Percentiles rank a stretch among this genome's conserved stretches.
Evolutionary conservation across 2,888 invertebrate species (phyloP).

Genomic region (Ethmia dodecea): DNA sequence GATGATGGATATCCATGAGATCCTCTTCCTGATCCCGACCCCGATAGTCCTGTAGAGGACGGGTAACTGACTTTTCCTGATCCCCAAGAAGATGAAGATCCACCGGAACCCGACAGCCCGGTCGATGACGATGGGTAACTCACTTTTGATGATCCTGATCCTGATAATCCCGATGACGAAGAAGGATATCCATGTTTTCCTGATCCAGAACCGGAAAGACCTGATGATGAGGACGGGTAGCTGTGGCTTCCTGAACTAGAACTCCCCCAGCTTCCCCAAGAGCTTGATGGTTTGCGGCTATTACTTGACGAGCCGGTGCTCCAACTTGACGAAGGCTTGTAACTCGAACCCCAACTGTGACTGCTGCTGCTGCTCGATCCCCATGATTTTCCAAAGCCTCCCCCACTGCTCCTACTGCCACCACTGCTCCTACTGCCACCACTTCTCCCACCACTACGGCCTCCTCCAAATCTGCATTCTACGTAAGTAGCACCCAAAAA

Average conservation of each 20-base stretch:
- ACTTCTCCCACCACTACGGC: constrained; percentile 22
- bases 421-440: constrained; percentile 25
- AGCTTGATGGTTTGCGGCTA: not conserved
- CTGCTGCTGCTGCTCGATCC: constrained; percentile 1
- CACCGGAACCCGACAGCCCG: constrained; percentile 2
- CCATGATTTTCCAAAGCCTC: not conserved
- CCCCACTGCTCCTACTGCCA: no score
- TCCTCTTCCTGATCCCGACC: constrained; percentile 15
- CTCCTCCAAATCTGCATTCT: constrained; percentile 35
- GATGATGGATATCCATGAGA: constrained; percentile 14
- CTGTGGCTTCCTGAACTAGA: constrained; percentile 3
- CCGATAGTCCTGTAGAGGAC: constrained; percentile 14
- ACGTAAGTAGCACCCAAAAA: constrained; percentile 33
- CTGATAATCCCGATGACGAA: constrained; percentile 12
- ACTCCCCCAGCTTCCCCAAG: not conserved
- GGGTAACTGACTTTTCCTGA: constrained; percentile 1
- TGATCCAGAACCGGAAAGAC: constrained; percentile 6
- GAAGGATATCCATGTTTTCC: constrained; percentile 14
- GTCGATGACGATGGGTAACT: constrained; percentile 3
- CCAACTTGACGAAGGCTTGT: not conserved
- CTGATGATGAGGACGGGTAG: constrained; percentile 14
- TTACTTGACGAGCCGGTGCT: no score
- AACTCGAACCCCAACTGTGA: constrained; percentile 3
- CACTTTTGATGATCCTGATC: constrained; percentile 10
- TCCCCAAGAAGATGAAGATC: no score